Percentiles rank a stretch among this genome's conserved stretches.
Evolutionary conservation across 2,888 invertebrate genomes (phyloP).

Genomic region (Nemurella pictetii): DNA sequence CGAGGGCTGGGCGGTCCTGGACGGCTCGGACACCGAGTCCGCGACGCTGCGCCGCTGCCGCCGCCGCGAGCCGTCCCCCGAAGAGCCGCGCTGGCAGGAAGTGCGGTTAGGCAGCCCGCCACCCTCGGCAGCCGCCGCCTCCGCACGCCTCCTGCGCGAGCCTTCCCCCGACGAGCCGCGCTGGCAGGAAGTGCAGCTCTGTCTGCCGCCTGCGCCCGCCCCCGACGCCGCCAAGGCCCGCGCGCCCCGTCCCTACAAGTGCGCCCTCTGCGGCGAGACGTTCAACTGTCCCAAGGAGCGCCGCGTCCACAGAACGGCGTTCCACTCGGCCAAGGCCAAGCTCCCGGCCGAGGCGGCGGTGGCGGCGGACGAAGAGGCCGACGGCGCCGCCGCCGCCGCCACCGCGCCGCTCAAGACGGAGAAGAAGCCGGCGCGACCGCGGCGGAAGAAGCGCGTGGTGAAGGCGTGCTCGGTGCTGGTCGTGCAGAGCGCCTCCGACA

Average conservation of each 20-base stretch:
- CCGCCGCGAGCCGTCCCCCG: too few relatives aligned
- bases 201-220: constrained; percentile 65
- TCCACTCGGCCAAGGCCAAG: constrained; percentile 56
- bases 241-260: constrained; percentile 55
- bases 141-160: background rate
- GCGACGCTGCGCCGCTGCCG: background rate
- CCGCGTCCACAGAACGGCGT: constrained; percentile 61
- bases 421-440: background rate
- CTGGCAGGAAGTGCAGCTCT: constrained; percentile 70
- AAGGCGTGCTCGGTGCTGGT: constrained; percentile 46
- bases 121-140: background rate
- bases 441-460: constrained; percentile 7
- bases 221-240: constrained; percentile 44
- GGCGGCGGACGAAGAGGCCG: background rate
- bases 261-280: constrained; percentile 61
- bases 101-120: too few relatives aligned
- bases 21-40: constrained; percentile 63
- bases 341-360: background rate
- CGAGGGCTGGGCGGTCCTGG: constrained; percentile 69
- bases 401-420: background rate
- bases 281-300: constrained; percentile 66
- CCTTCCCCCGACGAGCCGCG: constrained; percentile 48
- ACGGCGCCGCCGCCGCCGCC: background rate
- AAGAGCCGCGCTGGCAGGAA: too few relatives aligned
- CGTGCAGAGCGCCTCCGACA: constrained; percentile 49